A percentile compares a stretch with the other conserved stretches of the same genome.
These are phyloP conservation scores for Teinopalpus imperialis DNA, from an alignment of 2,888 invertebrate species.

Conservation along the genomic window DNA sequence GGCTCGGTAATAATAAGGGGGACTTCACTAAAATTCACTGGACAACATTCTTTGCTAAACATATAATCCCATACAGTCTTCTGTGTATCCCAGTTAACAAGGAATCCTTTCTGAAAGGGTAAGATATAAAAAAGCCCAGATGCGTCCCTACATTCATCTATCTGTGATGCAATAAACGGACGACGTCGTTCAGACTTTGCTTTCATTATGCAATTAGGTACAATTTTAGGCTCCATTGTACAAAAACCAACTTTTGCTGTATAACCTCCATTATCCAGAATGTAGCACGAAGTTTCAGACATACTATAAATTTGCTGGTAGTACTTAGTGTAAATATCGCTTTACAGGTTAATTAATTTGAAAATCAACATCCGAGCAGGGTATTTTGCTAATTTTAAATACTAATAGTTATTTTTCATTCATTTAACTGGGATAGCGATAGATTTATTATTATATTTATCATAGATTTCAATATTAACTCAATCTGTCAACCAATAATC, in stretches of 20 bases:
- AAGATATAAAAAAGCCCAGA: constrained; percentile 96
- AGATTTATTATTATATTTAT: too few species aligned
- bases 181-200: constrained; percentile 97
- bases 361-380: too few species aligned
- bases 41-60: constrained; percentile 92
- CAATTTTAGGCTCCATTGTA: constrained; percentile 85
- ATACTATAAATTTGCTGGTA: constrained; percentile 37
- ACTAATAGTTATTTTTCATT: too few species aligned
- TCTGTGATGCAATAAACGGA: constrained; percentile 94
- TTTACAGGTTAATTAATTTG: too few species aligned
- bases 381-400: too few species aligned
- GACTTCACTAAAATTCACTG: constrained; percentile 88
- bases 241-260: constrained; percentile 93
- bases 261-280: constrained; percentile 95
- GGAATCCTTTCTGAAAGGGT: constrained; percentile 96
- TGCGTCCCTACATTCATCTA: constrained; percentile 97
- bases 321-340: too few species aligned
- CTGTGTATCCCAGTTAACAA: constrained; percentile 98
- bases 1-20: constrained; percentile 96
- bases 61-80: constrained; percentile 98
- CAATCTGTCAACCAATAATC: too few species aligned
- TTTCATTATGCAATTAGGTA: constrained; percentile 98
- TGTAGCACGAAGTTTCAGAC: constrained; percentile 78
- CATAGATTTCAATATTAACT: too few species aligned
- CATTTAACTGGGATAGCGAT: too few species aligned